Evolutionary conservation across 2,113 vertebrate genomes (phyloP).

Genomic region (Mellivora capensis): DNA sequence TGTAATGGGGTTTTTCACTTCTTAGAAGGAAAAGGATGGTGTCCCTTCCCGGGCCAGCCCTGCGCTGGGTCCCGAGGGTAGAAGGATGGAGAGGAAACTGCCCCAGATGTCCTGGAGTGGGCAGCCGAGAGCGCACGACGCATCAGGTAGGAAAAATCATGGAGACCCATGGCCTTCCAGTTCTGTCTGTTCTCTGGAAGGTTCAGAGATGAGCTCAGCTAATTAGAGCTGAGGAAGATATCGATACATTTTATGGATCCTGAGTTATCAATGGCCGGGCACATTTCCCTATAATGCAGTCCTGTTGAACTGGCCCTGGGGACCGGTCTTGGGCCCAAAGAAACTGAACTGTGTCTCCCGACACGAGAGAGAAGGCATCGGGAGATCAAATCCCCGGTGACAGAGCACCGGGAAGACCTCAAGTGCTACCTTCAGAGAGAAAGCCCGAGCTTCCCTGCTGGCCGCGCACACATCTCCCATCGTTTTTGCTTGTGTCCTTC

Average conservation of each 20-base stretch:
- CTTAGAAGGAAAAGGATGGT: neutral
- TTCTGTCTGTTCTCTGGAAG: neutral
- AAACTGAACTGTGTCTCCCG: neutral
- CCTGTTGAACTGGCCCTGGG: no score
- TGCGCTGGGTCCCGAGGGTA: neutral
- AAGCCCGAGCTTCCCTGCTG: neutral
- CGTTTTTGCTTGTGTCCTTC: neutral
- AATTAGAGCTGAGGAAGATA: neutral
- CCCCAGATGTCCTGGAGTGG: neutral
- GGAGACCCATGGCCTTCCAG: neutral
- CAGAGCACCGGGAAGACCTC: neutral
- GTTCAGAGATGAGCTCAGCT: neutral
- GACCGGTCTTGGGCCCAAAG: neutral
- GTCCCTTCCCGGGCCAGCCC: neutral
- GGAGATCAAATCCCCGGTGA: neutral
- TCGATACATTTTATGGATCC: neutral
- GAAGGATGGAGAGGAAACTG: neutral
- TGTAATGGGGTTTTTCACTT: neutral
- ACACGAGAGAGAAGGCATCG: neutral
- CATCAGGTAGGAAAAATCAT: neutral
- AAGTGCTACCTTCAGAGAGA: neutral
- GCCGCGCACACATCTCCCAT: neutral
- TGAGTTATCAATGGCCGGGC: neutral
- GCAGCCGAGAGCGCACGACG: rapidly evolving
- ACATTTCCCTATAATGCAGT: neutral